Percentiles rank a stretch among this genome's conserved stretches.
These are phyloP conservation scores for Acrocera orbiculus DNA, from an alignment of 2,888 invertebrate species.

Conservation along the genomic window DNA sequence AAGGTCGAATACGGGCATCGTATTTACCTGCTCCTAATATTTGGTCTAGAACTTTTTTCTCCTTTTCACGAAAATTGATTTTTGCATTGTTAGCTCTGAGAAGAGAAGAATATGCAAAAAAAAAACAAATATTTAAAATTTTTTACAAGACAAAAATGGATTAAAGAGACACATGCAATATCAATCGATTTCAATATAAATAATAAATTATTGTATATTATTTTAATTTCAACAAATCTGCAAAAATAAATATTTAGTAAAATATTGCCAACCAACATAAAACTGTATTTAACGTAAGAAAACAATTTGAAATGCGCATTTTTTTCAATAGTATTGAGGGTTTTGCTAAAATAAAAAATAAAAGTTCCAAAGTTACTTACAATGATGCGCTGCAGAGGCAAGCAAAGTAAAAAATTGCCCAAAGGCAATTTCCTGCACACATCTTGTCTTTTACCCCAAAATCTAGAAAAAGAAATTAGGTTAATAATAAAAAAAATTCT, in stretches of 20 bases:
- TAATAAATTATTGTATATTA: too few relatives aligned
- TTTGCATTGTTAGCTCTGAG: constrained; percentile 59
- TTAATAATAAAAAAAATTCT: neutral
- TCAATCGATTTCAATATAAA: too few relatives aligned
- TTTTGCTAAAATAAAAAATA: too few relatives aligned
- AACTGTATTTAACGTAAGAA: too few relatives aligned
- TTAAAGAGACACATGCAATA: too few relatives aligned
- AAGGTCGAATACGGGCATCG: constrained; percentile 84
- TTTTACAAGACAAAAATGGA: too few relatives aligned
- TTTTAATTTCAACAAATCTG: too few relatives aligned
- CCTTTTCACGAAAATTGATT: constrained; percentile 84
- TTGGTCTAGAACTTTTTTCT: constrained; percentile 84
- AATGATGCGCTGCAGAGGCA: constrained; percentile 32
- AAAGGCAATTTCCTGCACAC: constrained; percentile 32
- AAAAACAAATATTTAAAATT: neutral
- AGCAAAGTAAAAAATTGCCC: constrained; percentile 32
- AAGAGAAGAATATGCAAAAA: constrained; percentile 13
- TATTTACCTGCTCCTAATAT: constrained; percentile 80
- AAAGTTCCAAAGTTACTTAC: constrained; percentile 29
- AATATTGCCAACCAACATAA: too few relatives aligned
- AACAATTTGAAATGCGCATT: too few relatives aligned
- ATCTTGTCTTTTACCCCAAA: constrained; percentile 17
- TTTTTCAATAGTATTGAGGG: too few relatives aligned
- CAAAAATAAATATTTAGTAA: too few relatives aligned
- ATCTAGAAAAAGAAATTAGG: constrained; percentile 4